Evolutionary conservation across 2,113 vertebrate genomes (phyloP).

Genomic region (Brachirus orientalis): DNA sequence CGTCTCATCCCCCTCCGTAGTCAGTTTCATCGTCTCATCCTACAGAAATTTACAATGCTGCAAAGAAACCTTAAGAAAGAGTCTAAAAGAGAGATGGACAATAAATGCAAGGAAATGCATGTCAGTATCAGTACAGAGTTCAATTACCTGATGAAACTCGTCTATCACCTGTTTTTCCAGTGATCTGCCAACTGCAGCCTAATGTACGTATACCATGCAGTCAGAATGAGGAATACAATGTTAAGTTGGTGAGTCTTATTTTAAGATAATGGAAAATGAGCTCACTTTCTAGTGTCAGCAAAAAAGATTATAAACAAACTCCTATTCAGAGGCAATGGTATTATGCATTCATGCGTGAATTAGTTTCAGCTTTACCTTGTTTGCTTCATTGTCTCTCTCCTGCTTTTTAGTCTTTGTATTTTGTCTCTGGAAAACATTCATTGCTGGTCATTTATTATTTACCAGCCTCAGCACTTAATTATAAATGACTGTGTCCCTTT

Average conservation of each 20-base stretch:
- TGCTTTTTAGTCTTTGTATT: neutral
- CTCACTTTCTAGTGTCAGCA: neutral
- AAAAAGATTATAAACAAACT: neutral
- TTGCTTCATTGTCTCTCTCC: neutral
- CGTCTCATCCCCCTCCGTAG: no score
- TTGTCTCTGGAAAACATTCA: conserved; percentile 51
- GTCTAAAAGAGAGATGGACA: no score
- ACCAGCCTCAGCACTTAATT: conserved; percentile 59
- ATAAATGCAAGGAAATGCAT: no score
- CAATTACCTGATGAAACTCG: no score
- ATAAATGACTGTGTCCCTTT: conserved; percentile 64
- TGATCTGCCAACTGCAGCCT: no score
- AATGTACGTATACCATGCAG: no score
- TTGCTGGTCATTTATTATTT: conserved; percentile 65
- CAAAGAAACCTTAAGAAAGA: no score
- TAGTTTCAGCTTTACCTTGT: conserved; percentile 6
- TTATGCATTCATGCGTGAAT: neutral
- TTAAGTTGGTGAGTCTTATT: neutral
- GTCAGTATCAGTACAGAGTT: no score
- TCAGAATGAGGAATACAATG: neutral
- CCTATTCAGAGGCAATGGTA: no score
- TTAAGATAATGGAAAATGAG: neutral
- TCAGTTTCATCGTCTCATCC: no score
- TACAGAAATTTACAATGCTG: no score
- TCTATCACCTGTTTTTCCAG: no score